phyloP scores from a whole-genome alignment of 2,113 vertebrate genomes.

The Promerops cafer region DNA sequence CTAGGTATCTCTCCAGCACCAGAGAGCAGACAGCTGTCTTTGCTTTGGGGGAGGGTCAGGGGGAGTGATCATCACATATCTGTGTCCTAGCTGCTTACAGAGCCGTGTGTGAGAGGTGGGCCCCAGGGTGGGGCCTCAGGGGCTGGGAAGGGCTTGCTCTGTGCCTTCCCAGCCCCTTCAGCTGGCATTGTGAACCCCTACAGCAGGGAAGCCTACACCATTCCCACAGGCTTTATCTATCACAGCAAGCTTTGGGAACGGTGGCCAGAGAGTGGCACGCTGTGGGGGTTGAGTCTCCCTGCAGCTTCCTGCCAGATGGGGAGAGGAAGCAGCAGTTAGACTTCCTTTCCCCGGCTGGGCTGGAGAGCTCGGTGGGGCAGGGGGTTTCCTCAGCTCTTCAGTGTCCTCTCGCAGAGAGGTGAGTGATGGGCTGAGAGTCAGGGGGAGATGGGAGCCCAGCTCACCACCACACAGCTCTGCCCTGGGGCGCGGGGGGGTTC shows the following conservation, averaged over 20 bases:
- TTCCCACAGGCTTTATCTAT: not conserved
- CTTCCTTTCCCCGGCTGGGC: not conserved
- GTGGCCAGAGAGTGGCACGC: not conserved
- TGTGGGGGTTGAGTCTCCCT: not conserved
- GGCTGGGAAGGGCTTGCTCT: not conserved
- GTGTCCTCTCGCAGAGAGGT: rapidly evolving
- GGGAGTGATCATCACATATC: not conserved
- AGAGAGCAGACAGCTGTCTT: not conserved
- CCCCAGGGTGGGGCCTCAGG: not conserved
- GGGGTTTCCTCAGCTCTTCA: not conserved
- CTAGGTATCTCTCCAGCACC: not conserved
- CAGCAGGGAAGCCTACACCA: not conserved
- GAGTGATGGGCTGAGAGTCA: not conserved
- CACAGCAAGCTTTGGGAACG: not conserved
- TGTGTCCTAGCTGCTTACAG: not conserved
- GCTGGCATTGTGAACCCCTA: not conserved
- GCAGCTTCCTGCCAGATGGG: not conserved
- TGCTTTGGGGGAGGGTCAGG: rapidly evolving
- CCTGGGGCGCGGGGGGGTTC: rapidly evolving
- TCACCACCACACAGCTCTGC: not conserved
- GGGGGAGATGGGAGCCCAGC: not conserved
- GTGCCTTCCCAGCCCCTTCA: not conserved
- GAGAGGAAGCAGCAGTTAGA: not conserved
- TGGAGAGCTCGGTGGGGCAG: not conserved
- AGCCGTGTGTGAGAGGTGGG: not conserved